Evolutionary conservation across 1,140 invertebrate genomes (phyloP).

Genomic region (Drosophila sechellia): DNA sequence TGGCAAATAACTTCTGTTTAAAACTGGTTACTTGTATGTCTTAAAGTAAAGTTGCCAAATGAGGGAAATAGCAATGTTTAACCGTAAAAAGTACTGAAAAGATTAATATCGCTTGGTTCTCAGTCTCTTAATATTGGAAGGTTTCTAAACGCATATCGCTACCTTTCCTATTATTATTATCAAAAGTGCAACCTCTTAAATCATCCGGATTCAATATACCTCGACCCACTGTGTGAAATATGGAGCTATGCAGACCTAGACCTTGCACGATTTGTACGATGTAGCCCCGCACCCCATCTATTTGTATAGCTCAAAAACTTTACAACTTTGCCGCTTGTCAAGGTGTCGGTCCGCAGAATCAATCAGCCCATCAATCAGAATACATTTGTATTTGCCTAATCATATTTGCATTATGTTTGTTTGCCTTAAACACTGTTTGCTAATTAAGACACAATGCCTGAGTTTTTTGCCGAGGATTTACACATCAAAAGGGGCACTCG

Average conservation of each 20-base stretch:
- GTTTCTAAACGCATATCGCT: background rate
- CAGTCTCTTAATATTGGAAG: background rate
- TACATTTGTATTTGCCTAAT: conserved; percentile 36
- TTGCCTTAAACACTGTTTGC: conserved; percentile 40
- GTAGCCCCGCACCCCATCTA: conserved; percentile 46
- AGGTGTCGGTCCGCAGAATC: conserved; percentile 53
- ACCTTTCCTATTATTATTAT: background rate
- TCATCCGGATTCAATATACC: background rate
- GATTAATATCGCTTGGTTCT: too few relatives aligned
- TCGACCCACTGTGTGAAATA: conserved; percentile 48
- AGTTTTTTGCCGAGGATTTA: conserved; percentile 21
- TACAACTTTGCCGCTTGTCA: conserved; percentile 56
- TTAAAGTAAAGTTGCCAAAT: too few relatives aligned
- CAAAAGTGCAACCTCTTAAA: too few relatives aligned
- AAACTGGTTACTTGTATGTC: background rate
- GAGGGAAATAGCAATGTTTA: background rate
- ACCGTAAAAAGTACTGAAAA: background rate
- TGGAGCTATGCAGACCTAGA: conserved; percentile 54
- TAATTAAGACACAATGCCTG: conserved; percentile 41
- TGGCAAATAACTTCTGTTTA: conserved; percentile 17
- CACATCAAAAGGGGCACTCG: conserved; percentile 24
- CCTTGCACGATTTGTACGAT: conserved; percentile 62
- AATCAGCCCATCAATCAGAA: conserved; percentile 70
- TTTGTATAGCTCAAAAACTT: conserved; percentile 42
- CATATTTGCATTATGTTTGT: conserved; percentile 45